Base-by-base conservation (phyloP, 2,888 invertebrate genomes). In the Apoda limacodes region DNA sequence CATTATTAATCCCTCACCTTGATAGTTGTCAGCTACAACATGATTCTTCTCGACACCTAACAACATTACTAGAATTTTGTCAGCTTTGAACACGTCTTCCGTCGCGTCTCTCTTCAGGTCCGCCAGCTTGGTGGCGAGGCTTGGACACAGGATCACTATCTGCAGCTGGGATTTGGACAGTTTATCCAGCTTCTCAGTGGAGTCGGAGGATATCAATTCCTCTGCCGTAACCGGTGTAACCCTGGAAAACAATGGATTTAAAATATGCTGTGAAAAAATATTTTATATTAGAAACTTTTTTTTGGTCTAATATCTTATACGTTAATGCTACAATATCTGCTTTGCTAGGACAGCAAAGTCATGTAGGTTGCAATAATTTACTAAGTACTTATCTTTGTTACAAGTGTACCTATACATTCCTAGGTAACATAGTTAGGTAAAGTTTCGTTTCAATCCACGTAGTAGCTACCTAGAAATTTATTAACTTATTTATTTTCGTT, bases 81-180 rank as follows among this genome's bases (percentile, higher is more conserved):
- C 90, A 1, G 87, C 80, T 48, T 85, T 83, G 36, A 91, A 72
- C 22, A 88, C 57, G 30, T 80, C 83, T 9, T 86, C 84, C 15
- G 87, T 64, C 3, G 74, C 56, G 11, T 85, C 82, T 35, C 71
- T 80, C 9, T 85, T 83, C 42, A 85, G 58, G 31, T 82, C 82
- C 0, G 78, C 52, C 41, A 88, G 71, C 35, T 84, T 83, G 1
- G 87, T 83, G 41, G 91, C 68, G 24, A 93, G 82, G 29, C 85
- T 84, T 1, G 93, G 93, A 52, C 93, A 93, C 24, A 93, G 62
- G 10, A 93, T 88, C 24, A 93, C 84, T 35, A 93, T 87, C 61
- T 93, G 92, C 22, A 93, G 70, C 37, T 90, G 88, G 1, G 91
- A 88, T 37, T 82, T 83, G 5, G 83, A 64, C 5, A 87, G 65